Percentiles rank a stretch among this genome's conserved stretches.
Evolutionary conservation across 2,113 vertebrate genomes (phyloP).

Genomic region (Ochotona princeps): DNA sequence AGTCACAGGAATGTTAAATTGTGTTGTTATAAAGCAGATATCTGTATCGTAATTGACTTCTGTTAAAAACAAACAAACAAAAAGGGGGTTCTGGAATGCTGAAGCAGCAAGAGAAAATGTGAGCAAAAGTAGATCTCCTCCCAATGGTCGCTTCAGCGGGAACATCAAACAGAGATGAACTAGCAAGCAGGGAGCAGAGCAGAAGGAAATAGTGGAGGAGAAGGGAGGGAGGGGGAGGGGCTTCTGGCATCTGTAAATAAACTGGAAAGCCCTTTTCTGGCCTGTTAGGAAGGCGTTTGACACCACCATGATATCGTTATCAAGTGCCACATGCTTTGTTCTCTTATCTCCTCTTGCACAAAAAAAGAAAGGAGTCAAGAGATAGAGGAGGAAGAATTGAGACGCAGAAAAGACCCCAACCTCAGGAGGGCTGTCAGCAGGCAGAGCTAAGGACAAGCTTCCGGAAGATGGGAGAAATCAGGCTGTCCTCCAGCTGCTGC

Average conservation of each 20-base stretch:
- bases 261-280: background rate
- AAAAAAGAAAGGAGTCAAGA: slow-evolving; percentile 45
- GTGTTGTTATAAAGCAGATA: background rate
- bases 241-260: background rate
- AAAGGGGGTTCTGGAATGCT: background rate
- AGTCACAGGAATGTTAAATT: background rate
- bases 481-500: background rate
- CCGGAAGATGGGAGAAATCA: background rate
- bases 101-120: background rate
- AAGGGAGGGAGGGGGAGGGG: background rate
- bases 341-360: slow-evolving; percentile 18
- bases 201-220: background rate
- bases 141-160: background rate
- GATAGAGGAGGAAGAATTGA: slow-evolving; percentile 52
- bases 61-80: background rate
- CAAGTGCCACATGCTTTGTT: background rate
- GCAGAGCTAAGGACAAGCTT: background rate
- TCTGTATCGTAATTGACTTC: background rate
- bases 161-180: background rate
- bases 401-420: background rate
- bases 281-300: too few relatives aligned
- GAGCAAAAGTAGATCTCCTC: background rate
- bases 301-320: background rate
- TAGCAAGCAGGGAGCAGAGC: background rate
- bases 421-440: background rate